These are phyloP conservation scores for Parochlus steinenii DNA, from an alignment of 2,888 invertebrate species.

Conservation along the genomic window DNA sequence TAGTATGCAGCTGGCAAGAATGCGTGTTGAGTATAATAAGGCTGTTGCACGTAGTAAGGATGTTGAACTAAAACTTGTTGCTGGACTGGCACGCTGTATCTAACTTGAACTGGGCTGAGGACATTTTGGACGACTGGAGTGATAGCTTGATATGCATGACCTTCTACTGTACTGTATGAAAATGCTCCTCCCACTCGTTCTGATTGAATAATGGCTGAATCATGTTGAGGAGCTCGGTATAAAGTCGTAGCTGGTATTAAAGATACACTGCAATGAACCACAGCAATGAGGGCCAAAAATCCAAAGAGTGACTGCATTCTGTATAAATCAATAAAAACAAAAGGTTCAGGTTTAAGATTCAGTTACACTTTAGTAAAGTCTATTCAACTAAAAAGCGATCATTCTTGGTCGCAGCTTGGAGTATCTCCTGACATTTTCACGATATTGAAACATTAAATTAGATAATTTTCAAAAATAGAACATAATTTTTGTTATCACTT, in stretches of 20 bases:
- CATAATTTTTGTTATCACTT: no score
- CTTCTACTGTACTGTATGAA: conserved; percentile 35
- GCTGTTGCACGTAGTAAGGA: background rate
- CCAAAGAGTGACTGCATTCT: no score
- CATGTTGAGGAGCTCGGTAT: conserved; percentile 30
- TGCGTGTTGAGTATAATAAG: conserved; percentile 3
- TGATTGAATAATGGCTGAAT: conserved; percentile 35
- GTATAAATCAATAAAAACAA: no score
- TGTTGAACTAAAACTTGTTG: conserved; percentile 7
- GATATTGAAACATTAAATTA: no score
- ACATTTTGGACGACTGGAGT: conserved; percentile 25
- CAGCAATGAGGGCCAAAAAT: conserved; percentile 1
- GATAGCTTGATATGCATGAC: conserved; percentile 33
- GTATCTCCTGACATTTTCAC: no score
- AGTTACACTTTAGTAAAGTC: no score
- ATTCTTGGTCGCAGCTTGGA: no score
- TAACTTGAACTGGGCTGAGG: conserved; percentile 9
- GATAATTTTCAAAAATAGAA: no score
- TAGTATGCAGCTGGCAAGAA: conserved; percentile 3
- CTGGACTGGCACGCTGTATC: background rate
- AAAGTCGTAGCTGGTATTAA: conserved; percentile 16
- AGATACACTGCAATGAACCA: background rate
- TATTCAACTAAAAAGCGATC: no score
- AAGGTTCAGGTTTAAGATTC: no score
- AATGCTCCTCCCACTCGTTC: conserved; percentile 36